Conservation (phyloP, 2,888 invertebrate species). For the Therioaphis trifolii region DNA sequence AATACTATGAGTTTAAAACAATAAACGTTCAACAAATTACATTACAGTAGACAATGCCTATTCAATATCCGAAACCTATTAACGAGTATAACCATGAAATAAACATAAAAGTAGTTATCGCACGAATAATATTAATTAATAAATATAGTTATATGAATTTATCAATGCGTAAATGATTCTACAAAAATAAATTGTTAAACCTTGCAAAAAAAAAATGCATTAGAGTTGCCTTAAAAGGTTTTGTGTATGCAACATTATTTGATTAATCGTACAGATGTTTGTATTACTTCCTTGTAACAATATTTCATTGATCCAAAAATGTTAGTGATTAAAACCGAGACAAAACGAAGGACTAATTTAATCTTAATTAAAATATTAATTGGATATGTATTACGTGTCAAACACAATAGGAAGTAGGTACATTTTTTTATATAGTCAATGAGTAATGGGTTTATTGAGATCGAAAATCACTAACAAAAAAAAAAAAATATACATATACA, state of each 20-base stretch:
- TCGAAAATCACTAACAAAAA: constrained; percentile 19
- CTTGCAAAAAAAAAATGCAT: not conserved
- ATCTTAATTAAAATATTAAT: constrained; percentile 59
- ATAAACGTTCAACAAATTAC: not conserved
- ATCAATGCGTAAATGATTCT: not conserved
- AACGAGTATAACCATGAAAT: not conserved
- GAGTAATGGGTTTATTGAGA: constrained; percentile 39
- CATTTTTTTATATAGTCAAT: not conserved
- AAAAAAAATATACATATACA: not conserved
- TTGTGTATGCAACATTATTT: constrained; percentile 42
- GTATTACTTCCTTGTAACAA: constrained; percentile 11
- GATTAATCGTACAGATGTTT: constrained; percentile 1
- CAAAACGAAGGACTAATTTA: constrained; percentile 49
- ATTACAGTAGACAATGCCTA: not conserved
- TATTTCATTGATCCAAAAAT: not conserved
- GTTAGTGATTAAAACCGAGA: constrained; percentile 4
- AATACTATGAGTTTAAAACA: not conserved
- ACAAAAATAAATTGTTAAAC: not conserved
- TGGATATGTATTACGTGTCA: constrained; percentile 18
- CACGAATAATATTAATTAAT: not conserved
- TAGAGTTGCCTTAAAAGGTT: constrained; percentile 21
- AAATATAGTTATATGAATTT: not conserved
- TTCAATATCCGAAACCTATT: not conserved
- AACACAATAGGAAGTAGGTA: not conserved
- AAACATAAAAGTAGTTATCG: not conserved